These are phyloP conservation scores for Epinephelus fuscoguttatus DNA, from an alignment of 2,113 vertebrate genomes.

Conservation along the genomic window DNA sequence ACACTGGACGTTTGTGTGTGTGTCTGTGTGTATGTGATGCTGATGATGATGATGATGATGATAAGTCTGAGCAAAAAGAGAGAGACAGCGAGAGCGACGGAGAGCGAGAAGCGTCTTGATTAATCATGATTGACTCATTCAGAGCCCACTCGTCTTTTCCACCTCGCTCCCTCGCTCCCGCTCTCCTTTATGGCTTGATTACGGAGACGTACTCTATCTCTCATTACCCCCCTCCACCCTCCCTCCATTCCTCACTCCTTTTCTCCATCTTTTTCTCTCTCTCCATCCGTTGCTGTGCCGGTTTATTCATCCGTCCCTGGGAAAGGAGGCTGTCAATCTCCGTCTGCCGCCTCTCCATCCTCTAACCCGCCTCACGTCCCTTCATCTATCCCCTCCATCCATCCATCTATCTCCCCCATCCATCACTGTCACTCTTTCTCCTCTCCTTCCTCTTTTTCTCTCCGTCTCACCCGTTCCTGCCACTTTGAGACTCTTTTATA, in stretches of 20 bases:
- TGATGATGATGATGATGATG: constrained; percentile 55
- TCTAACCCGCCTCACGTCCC: constrained; percentile 48
- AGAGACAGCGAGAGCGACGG: constrained; percentile 26
- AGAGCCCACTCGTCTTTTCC: constrained; percentile 74
- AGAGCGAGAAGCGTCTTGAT: constrained; percentile 80
- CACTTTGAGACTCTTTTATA: constrained; percentile 48
- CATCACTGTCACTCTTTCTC: constrained; percentile 58
- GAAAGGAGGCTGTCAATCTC: constrained; percentile 80
- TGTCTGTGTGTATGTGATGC: neutral
- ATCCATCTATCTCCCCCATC: constrained; percentile 52
- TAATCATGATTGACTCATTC: constrained; percentile 87
- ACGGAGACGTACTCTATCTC: constrained; percentile 72
- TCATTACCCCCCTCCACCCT: constrained; percentile 59
- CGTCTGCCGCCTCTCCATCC: constrained; percentile 59
- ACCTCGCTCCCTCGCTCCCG: constrained; percentile 61
- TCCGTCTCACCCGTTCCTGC: constrained; percentile 58
- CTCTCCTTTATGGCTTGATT: constrained; percentile 79
- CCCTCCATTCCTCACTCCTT: constrained; percentile 43
- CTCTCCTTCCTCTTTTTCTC: constrained; percentile 16
- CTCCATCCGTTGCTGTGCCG: constrained; percentile 42
- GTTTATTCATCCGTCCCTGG: constrained; percentile 77
- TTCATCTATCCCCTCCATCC: constrained; percentile 57
- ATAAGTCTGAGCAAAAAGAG: constrained; percentile 60
- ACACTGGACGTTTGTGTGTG: constrained; percentile 5
- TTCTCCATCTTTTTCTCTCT: constrained; percentile 39